Conservation (phyloP, 2,797 vertebrate genomes). For the Syngnathus acus region DNA sequence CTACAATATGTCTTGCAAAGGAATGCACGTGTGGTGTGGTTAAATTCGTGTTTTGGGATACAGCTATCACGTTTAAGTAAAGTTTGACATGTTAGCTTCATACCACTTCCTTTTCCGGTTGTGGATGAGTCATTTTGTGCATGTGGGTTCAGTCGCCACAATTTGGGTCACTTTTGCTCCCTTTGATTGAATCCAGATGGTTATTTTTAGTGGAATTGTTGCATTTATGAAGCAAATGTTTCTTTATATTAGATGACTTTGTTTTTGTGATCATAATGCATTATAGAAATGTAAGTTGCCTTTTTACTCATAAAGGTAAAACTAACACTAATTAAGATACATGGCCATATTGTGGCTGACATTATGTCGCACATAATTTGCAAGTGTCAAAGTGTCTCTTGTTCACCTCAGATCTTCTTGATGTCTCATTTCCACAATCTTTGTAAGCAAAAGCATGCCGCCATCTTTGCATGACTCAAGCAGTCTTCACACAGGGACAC, state of each 20-base stretch:
- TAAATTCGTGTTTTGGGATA: constrained; percentile 41
- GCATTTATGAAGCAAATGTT: neutral
- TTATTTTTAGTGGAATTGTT: constrained; percentile 48
- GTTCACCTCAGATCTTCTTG: constrained; percentile 11
- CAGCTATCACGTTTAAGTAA: constrained; percentile 44
- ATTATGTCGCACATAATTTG: neutral
- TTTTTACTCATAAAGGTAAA: neutral
- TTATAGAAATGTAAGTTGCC: neutral
- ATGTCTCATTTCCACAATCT: constrained; percentile 35
- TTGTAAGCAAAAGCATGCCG: constrained; percentile 30
- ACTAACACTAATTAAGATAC: neutral
- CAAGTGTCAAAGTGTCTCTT: constrained; percentile 15
- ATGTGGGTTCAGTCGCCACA: constrained; percentile 50
- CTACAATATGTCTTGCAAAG: constrained; percentile 20
- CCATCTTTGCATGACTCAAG: constrained; percentile 29
- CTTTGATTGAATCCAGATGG: constrained; percentile 68
- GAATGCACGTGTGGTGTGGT: constrained; percentile 29
- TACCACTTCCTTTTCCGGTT: constrained; percentile 63
- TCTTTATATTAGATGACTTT: no score
- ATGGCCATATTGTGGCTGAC: constrained; percentile 5
- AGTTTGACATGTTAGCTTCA: constrained; percentile 49
- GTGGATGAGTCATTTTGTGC: constrained; percentile 46
- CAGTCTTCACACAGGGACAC: constrained; percentile 11
- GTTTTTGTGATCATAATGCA: neutral
- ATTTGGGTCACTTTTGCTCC: constrained; percentile 47